Conservation (phyloP, 2,113 vertebrate species). For the Sebastes fasciatus region DNA sequence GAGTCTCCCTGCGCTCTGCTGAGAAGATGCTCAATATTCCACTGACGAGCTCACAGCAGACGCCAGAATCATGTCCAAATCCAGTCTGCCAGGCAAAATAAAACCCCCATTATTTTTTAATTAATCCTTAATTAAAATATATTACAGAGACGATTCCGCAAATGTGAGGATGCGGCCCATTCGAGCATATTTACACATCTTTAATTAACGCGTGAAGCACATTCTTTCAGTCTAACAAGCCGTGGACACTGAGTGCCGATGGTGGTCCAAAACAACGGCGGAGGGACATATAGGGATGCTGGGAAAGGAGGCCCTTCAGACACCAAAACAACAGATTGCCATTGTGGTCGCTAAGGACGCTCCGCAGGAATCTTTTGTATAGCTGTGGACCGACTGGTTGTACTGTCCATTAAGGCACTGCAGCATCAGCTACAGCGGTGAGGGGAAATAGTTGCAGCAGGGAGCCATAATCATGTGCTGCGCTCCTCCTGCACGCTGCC, state of each 20-base stretch:
- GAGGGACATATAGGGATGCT: background rate
- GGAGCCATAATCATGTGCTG: slow-evolving; percentile 65
- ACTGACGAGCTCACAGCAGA: slow-evolving; percentile 87
- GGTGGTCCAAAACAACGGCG: slow-evolving; percentile 72
- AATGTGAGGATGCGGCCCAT: slow-evolving; percentile 96
- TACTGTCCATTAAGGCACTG: slow-evolving; percentile 63
- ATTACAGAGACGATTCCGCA: slow-evolving; percentile 95
- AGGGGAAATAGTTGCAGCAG: slow-evolving; percentile 61
- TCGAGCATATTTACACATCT: slow-evolving; percentile 98
- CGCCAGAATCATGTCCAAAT: slow-evolving; percentile 87
- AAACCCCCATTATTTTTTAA: slow-evolving; percentile 99
- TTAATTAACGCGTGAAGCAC: slow-evolving; percentile 92
- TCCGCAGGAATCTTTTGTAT: slow-evolving; percentile 9
- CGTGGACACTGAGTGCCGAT: slow-evolving; percentile 86
- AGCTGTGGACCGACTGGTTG: slow-evolving; percentile 3
- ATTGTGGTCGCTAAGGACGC: slow-evolving; percentile 17
- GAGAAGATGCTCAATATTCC: slow-evolving; percentile 73
- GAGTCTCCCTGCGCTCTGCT: slow-evolving; percentile 57
- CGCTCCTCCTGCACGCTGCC: slow-evolving; percentile 62
- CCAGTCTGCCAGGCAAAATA: slow-evolving; percentile 96
- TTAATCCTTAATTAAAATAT: slow-evolving; percentile 99
- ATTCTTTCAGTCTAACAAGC: slow-evolving; percentile 96
- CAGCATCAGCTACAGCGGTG: slow-evolving; percentile 51
- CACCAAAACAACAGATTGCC: background rate
- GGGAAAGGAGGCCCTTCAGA: slow-evolving; percentile 18